phyloP scores from a whole-genome alignment of 2,797 vertebrate genomes.

The Eptatretus atami region DNA sequence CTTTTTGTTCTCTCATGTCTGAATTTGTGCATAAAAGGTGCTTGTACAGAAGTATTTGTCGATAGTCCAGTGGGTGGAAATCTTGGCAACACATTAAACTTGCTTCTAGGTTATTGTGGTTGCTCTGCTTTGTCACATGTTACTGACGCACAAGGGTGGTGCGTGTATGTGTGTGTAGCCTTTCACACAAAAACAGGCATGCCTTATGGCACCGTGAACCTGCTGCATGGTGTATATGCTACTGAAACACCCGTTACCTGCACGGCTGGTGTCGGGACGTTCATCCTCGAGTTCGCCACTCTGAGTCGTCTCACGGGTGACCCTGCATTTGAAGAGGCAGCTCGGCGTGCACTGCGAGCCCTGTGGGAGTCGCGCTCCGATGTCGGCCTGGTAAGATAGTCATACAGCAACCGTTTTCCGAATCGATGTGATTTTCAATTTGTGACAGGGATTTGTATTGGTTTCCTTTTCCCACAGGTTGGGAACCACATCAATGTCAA shows the following conservation, averaged over 20 bases:
- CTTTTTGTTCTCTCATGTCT: background rate
- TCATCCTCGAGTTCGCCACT: conserved; percentile 69
- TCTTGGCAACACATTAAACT: too few relatives aligned
- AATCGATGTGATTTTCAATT: background rate
- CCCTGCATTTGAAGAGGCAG: conserved; percentile 31
- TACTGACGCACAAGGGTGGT: background rate
- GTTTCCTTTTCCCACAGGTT: conserved; percentile 21
- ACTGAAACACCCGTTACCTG: conserved; percentile 71
- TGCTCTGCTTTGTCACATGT: too few relatives aligned
- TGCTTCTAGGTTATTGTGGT: too few relatives aligned
- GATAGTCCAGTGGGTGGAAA: too few relatives aligned
- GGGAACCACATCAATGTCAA: conserved; percentile 64
- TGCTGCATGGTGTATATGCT: conserved; percentile 48
- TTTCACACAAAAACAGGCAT: conserved; percentile 74
- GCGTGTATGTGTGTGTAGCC: conserved; percentile 17
- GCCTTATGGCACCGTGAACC: conserved; percentile 81
- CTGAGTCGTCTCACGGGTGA: conserved; percentile 68
- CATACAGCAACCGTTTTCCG: background rate
- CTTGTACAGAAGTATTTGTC: too few relatives aligned
- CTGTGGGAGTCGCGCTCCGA: conserved; percentile 65
- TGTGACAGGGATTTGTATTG: background rate
- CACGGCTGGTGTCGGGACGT: conserved; percentile 72
- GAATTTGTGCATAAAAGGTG: too few relatives aligned
- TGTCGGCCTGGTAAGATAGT: conserved; percentile 50
- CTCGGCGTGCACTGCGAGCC: conserved; percentile 35